Conservation (phyloP, 2,797 vertebrate species). For the Characodon lateralis region DNA sequence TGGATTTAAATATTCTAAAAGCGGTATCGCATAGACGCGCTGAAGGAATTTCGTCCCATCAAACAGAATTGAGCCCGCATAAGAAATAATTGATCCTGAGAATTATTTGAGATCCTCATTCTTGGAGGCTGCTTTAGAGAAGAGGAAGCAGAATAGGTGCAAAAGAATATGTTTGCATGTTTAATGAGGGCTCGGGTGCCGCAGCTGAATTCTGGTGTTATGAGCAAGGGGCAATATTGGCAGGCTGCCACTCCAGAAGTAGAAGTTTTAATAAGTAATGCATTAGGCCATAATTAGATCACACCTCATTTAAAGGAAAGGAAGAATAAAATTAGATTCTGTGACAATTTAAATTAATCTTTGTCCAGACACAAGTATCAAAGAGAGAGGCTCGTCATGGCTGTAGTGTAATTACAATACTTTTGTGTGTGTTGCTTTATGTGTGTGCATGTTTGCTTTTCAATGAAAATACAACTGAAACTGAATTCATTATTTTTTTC, state of each 20-base stretch:
- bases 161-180: constrained; percentile 78
- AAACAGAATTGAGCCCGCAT: constrained; percentile 67
- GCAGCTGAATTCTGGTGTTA: constrained; percentile 61
- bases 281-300: constrained; percentile 82
- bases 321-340: constrained; percentile 75
- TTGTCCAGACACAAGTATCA: constrained; percentile 66
- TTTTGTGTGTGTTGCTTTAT: constrained; percentile 5
- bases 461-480: constrained; percentile 41
- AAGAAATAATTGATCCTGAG: constrained; percentile 70
- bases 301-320: constrained; percentile 78
- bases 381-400: constrained; percentile 63
- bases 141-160: constrained; percentile 64
- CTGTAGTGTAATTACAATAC: constrained; percentile 69
- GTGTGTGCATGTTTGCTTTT: constrained; percentile 17
- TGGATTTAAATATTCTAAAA: constrained; percentile 24
- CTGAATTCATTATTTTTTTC: constrained; percentile 4
- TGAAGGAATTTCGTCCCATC: constrained; percentile 47
- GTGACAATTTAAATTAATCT: constrained; percentile 81
- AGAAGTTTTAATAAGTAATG: constrained; percentile 82
- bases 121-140: constrained; percentile 49
- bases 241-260: constrained; percentile 74
- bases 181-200: constrained; percentile 66
- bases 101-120: constrained; percentile 69
- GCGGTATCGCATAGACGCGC: constrained; percentile 43
- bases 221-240: constrained; percentile 72